Conservation (phyloP, 2,113 vertebrate genomes). For the Donacobius atricapilla region DNA sequence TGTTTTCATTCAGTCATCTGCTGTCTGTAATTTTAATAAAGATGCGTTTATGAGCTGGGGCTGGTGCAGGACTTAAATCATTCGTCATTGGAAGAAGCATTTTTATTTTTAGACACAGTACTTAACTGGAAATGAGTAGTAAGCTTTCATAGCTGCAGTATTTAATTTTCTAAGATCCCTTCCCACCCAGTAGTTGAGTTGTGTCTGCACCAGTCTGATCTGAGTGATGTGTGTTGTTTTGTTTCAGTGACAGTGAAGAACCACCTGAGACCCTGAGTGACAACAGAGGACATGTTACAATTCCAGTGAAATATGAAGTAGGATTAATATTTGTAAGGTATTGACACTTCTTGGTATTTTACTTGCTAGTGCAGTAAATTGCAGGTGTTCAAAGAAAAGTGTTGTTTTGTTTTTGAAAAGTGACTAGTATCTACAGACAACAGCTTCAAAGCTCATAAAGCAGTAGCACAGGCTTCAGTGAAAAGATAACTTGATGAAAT, state of each 20-base stretch:
- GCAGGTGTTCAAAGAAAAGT: neutral
- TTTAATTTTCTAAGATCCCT: neutral
- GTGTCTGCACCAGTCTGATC: neutral
- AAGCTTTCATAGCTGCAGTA: neutral
- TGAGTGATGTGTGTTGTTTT: neutral
- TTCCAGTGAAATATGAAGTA: slow-evolving; percentile 87
- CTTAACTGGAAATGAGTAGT: neutral
- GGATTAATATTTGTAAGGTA: slow-evolving; percentile 87
- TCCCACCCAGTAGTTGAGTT: neutral
- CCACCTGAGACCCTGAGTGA: slow-evolving; percentile 74
- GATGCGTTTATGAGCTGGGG: neutral
- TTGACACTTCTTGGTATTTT: neutral
- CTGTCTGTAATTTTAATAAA: neutral
- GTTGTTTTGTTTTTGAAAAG: neutral
- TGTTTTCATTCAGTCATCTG: neutral
- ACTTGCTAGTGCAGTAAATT: neutral
- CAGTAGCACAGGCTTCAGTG: neutral
- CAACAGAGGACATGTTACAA: slow-evolving; percentile 79
- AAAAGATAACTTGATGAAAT: neutral
- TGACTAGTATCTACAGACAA: neutral
- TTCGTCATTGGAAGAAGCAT: neutral
- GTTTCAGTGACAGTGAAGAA: slow-evolving; percentile 91
- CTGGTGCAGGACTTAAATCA: neutral
- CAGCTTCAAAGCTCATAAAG: neutral
- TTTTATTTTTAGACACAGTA: neutral